These are phyloP conservation scores for Hoplias malabaricus DNA, from an alignment of 2,113 vertebrate genomes.

Conservation along the genomic window DNA sequence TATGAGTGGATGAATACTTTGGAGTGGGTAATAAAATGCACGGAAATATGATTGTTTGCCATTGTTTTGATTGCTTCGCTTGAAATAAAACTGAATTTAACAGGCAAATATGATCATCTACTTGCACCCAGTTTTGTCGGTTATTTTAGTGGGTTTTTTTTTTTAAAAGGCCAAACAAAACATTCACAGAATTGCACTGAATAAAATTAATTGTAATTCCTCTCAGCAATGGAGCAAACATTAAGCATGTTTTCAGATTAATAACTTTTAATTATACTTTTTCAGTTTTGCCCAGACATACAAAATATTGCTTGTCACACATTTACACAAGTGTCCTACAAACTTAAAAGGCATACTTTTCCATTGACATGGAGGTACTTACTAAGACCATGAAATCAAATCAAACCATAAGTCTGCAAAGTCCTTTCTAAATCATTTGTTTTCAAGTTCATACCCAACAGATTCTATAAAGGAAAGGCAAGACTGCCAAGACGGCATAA, in stretches of 20 bases:
- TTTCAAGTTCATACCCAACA: neutral
- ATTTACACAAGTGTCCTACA: neutral
- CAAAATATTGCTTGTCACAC: conserved; percentile 6
- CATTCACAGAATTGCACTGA: no score
- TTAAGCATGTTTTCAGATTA: neutral
- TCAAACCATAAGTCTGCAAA: neutral
- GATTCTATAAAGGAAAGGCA: neutral
- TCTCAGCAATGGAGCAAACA: no score
- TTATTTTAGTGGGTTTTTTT: no score
- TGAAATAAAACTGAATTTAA: neutral
- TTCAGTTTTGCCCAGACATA: conserved; percentile 3
- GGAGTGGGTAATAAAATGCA: conserved; percentile 49
- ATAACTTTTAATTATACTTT: neutral
- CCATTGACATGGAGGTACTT: neutral
- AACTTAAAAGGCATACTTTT: neutral
- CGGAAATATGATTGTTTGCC: conserved; percentile 20
- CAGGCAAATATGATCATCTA: no score
- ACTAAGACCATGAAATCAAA: neutral
- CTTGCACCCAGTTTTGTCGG: neutral
- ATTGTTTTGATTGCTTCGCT: neutral
- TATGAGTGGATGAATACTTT: conserved; percentile 7
- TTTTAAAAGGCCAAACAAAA: no score
- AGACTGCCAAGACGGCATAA: neutral
- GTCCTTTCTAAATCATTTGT: neutral
- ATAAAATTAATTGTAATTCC: no score